phyloP scores from a whole-genome alignment of 2,113 vertebrate species.

The Hipposideros armiger region DNA sequence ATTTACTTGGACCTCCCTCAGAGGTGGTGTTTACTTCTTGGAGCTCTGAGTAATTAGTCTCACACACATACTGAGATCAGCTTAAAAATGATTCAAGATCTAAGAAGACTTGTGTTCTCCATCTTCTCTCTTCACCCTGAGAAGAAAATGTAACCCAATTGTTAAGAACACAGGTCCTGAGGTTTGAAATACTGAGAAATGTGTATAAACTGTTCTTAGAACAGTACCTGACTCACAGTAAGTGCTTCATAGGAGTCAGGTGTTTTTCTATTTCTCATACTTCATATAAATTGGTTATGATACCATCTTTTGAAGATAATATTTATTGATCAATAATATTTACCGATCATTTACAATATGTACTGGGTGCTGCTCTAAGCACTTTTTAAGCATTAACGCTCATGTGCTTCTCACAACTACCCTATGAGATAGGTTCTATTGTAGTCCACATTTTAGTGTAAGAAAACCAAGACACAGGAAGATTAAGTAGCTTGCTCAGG shows the following conservation, averaged over 20 bases:
- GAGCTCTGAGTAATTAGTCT: constrained; percentile 21
- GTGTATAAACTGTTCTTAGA: neutral
- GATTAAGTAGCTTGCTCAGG: neutral
- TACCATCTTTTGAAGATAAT: neutral
- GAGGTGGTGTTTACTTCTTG: constrained; percentile 34
- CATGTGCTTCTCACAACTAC: neutral
- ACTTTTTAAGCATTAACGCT: neutral
- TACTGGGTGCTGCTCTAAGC: neutral
- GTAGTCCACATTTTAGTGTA: neutral
- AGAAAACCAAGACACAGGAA: neutral
- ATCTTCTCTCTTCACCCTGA: neutral
- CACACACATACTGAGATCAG: neutral
- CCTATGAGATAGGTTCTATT: neutral
- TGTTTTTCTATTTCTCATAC: neutral
- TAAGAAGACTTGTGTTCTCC: neutral
- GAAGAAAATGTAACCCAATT: neutral
- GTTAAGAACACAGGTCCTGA: neutral
- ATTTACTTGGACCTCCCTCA: constrained; percentile 50
- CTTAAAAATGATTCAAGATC: neutral
- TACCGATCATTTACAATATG: neutral
- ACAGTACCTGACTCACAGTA: neutral
- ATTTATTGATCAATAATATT: neutral
- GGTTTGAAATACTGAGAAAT: neutral
- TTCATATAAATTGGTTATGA: neutral
- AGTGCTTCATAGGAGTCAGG: neutral